Evolutionary conservation across 2,797 vertebrate genomes (phyloP).

Genomic region (Sciurus carolinensis): DNA sequence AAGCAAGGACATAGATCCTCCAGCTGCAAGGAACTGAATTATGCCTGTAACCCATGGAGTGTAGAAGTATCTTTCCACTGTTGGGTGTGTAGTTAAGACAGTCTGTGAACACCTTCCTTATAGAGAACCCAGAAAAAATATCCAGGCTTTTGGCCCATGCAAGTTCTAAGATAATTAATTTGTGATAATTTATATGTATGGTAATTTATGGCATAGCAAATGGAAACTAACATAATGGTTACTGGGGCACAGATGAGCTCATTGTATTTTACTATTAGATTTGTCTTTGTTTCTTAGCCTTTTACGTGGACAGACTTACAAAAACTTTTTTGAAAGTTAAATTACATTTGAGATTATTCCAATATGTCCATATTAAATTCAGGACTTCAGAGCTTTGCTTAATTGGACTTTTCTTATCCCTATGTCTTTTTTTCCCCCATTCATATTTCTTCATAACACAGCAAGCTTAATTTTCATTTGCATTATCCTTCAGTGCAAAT

Average conservation of each 20-base stretch:
- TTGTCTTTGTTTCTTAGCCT: not conserved
- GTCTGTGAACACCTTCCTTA: not conserved
- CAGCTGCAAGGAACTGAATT: not conserved
- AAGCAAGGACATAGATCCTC: too few species aligned
- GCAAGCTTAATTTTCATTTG: not conserved
- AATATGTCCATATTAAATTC: not conserved
- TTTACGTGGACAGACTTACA: not conserved
- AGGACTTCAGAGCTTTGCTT: not conserved
- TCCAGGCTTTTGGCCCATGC: not conserved
- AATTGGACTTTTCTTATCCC: not conserved
- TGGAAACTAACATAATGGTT: not conserved
- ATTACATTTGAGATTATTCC: not conserved
- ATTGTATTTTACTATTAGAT: not conserved
- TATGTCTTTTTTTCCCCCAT: not conserved
- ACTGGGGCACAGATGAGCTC: not conserved
- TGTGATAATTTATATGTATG: not conserved
- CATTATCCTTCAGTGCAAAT: not conserved
- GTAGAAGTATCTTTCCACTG: not conserved
- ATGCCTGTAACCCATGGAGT: too few species aligned
- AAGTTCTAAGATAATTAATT: not conserved
- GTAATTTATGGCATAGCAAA: not conserved
- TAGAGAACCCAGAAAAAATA: not conserved
- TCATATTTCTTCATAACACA: not conserved
- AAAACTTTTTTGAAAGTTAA: not conserved
- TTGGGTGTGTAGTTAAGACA: not conserved